These are phyloP conservation scores for Psilanteris sp. DNA, from an alignment of 1,140 invertebrate species.

Conservation along the genomic window DNA sequence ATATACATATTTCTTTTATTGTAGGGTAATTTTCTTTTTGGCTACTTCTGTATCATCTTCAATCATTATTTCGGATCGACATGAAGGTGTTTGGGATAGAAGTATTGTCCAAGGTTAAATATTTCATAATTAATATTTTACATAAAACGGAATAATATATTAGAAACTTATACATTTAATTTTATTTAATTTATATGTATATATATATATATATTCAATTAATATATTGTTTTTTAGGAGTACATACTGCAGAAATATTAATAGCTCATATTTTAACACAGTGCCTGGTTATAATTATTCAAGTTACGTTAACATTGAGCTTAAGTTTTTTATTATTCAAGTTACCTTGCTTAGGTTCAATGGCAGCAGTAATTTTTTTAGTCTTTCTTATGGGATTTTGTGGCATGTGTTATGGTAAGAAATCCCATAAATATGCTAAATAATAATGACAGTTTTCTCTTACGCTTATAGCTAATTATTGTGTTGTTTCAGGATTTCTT, in stretches of 20 bases:
- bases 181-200: too few relatives aligned
- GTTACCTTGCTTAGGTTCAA: conserved; percentile 82
- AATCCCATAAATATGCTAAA: too few relatives aligned
- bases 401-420: conserved; percentile 86
- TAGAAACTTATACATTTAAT: too few relatives aligned
- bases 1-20: conserved; percentile 8
- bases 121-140: too few relatives aligned
- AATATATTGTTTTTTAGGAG: conserved; percentile 77
- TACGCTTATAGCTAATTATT: too few relatives aligned
- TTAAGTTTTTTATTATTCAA: conserved; percentile 83
- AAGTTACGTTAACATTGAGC: conserved; percentile 82
- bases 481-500: conserved; percentile 83
- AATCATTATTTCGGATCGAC: conserved; percentile 89
- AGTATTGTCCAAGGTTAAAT: conserved; percentile 85
- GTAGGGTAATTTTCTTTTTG: conserved; percentile 89
- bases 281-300: conserved; percentile 85
- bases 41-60: conserved; percentile 88
- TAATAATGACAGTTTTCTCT: too few relatives aligned
- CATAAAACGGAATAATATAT: too few relatives aligned
- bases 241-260: conserved; percentile 84
- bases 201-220: too few relatives aligned
- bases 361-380: conserved; percentile 80
- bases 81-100: conserved; percentile 89
- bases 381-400: conserved; percentile 83
- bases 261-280: conserved; percentile 89